Conservation (phyloP, 2,113 vertebrate species). For the Corythaixoides concolor region DNA sequence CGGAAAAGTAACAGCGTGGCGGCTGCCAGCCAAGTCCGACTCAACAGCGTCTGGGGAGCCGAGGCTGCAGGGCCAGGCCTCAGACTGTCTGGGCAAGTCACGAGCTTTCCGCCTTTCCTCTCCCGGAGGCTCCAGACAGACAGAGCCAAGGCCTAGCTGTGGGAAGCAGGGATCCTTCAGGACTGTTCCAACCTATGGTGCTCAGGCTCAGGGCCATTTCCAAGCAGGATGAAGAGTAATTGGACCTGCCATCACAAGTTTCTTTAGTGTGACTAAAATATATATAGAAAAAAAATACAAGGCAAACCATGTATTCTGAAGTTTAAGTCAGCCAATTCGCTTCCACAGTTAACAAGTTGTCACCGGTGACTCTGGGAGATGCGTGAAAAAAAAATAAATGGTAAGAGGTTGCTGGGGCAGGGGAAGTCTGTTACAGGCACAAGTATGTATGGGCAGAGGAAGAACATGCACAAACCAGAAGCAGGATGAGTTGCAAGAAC, state of each 20-base stretch:
- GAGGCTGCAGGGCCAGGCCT: conserved; percentile 72
- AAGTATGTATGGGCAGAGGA: neutral
- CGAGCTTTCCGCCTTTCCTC: conserved; percentile 72
- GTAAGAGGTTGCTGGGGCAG: neutral
- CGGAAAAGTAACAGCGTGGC: conserved; percentile 70
- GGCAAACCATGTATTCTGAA: neutral
- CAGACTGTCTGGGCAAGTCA: conserved; percentile 78
- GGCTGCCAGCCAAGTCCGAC: conserved; percentile 74
- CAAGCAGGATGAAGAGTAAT: conserved; percentile 34
- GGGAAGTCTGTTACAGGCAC: neutral
- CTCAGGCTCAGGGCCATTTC: conserved; percentile 54
- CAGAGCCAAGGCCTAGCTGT: conserved; percentile 71
- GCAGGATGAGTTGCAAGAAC: neutral
- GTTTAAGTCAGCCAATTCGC: neutral
- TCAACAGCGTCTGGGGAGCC: conserved; percentile 74
- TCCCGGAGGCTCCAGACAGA: conserved; percentile 67
- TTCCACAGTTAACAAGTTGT: neutral
- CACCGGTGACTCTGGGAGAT: neutral
- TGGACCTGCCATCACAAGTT: conserved; percentile 14
- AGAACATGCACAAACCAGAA: neutral
- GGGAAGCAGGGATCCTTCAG: conserved; percentile 66
- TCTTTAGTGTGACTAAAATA: neutral
- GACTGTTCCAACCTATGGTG: conserved; percentile 23
- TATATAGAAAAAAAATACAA: neutral
- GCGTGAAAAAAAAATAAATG: neutral